phyloP scores from a whole-genome alignment of 2,888 invertebrate genomes.

The Meta bourneti region DNA sequence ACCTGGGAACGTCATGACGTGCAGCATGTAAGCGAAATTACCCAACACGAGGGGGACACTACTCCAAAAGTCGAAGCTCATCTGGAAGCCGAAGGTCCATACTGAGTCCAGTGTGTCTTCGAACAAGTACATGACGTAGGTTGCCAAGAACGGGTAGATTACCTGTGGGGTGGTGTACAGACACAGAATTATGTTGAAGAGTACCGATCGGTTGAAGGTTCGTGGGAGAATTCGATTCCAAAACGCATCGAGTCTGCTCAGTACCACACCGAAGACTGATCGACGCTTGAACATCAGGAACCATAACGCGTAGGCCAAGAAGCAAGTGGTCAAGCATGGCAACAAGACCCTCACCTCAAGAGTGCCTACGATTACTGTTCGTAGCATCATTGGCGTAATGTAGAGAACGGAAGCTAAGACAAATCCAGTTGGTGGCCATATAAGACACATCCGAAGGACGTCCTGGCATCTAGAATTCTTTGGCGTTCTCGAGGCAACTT shows the following conservation, averaged over 20 bases:
- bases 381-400: not conserved
- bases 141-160: not conserved
- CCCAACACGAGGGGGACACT: not conserved
- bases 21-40: not conserved
- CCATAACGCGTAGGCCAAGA: slow-evolving; percentile 11
- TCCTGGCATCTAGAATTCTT: not conserved
- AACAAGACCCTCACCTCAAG: not conserved
- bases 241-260: not conserved
- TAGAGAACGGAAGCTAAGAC: not conserved
- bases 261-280: not conserved
- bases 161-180: not conserved
- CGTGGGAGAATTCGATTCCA: not conserved
- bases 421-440: not conserved
- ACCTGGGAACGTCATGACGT: slow-evolving; percentile 2
- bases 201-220: not conserved
- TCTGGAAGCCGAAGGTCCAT: not conserved
- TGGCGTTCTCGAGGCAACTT: not conserved
- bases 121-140: not conserved
- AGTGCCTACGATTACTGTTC: not conserved
- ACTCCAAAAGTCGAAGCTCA: not conserved
- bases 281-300: not conserved
- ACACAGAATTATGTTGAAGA: not conserved
- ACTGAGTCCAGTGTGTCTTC: not conserved
- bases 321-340: slow-evolving; percentile 2
- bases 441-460: not conserved